These are phyloP conservation scores for Probaryconus sp. DNA, from an alignment of 1,140 invertebrate species.

Conservation along the genomic window DNA sequence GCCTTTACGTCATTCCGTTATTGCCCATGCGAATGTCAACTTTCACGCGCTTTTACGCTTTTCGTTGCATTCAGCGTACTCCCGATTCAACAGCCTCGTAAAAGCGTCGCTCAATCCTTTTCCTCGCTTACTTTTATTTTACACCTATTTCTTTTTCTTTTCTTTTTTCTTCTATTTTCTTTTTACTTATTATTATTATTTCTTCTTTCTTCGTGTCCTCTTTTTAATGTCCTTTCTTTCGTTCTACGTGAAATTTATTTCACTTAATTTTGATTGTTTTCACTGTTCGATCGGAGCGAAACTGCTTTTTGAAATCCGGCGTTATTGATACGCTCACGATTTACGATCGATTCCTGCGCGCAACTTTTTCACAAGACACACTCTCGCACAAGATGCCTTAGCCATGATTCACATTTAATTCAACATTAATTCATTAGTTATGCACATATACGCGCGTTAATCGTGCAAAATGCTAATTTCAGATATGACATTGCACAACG, in stretches of 20 bases:
- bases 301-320: no score
- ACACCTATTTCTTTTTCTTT: background rate
- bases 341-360: slow-evolving; percentile 12
- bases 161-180: background rate
- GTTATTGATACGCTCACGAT: slow-evolving; percentile 7
- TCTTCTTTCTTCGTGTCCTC: no score
- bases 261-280: no score
- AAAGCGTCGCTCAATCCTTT: slow-evolving; percentile 7
- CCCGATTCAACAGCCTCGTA: background rate
- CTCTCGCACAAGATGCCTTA: slow-evolving; percentile 16
- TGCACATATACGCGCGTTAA: slow-evolving; percentile 19
- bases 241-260: no score
- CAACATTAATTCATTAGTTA: slow-evolving; percentile 29
- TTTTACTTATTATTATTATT: slow-evolving; percentile 5
- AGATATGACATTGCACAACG: slow-evolving; percentile 41
- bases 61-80: slow-evolving; percentile 9
- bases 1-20: slow-evolving; percentile 30
- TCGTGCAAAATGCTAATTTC: slow-evolving; percentile 39
- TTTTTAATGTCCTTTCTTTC: no score
- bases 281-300: no score
- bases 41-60: slow-evolving; percentile 3
- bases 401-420: slow-evolving; percentile 33
- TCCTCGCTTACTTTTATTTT: background rate
- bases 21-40: slow-evolving; percentile 17
- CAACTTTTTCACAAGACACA: slow-evolving; percentile 15